Evolutionary conservation across 2,888 invertebrate species (phyloP).

Genomic region (Mimumesa dahlbomi): DNA sequence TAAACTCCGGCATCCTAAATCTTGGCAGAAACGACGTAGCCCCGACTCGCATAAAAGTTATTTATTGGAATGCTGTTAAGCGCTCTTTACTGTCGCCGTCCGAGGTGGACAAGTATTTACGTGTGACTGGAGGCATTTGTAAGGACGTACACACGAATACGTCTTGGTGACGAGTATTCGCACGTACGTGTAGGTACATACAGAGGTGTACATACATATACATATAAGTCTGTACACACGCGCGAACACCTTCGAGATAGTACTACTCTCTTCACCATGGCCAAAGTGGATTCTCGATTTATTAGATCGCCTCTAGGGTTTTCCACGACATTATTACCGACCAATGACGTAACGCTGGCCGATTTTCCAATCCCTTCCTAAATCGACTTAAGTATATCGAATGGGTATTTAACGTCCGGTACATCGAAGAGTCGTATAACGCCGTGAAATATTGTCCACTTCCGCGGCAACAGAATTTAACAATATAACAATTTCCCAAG

Average conservation of each 20-base stretch:
- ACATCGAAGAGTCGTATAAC: neutral
- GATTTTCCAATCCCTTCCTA: slow-evolving; percentile 35
- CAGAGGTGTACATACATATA: neutral
- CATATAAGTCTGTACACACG: neutral
- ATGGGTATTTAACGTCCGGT: slow-evolving; percentile 7
- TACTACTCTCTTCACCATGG: slow-evolving; percentile 4
- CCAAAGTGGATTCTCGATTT: slow-evolving; percentile 57
- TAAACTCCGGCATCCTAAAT: slow-evolving; percentile 1
- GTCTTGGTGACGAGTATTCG: neutral
- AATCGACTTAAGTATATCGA: slow-evolving; percentile 8
- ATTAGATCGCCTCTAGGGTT: slow-evolving; percentile 46
- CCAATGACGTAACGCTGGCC: slow-evolving; percentile 12
- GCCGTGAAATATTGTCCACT: neutral
- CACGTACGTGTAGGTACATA: neutral
- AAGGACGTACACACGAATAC: neutral
- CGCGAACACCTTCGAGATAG: neutral
- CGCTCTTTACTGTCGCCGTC: slow-evolving; percentile 3
- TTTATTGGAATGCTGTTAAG: slow-evolving; percentile 49
- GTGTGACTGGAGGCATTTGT: neutral
- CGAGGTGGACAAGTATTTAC: neutral
- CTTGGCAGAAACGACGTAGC: neutral
- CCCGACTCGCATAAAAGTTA: neutral
- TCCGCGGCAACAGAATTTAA: too few relatives aligned
- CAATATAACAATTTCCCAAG: too few relatives aligned
- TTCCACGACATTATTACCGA: slow-evolving; percentile 29